Evolutionary conservation across 2,797 vertebrate genomes (phyloP), one percentile per base, ranked within the genome.

Genomic region (Hapalemur alaotrensis): DNA sequence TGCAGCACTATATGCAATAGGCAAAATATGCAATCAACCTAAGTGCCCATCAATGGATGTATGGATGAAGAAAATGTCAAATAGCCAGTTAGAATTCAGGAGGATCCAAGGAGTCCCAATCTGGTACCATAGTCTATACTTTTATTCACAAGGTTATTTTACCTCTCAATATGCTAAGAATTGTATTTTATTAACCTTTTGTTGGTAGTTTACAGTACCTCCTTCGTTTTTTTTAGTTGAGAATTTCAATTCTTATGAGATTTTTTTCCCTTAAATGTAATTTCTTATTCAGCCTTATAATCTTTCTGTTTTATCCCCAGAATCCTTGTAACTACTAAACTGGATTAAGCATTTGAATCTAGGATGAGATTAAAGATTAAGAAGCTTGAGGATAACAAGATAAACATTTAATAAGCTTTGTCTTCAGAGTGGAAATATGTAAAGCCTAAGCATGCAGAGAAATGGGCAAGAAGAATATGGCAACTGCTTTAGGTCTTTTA

Each of bases 311-410:
- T 84, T 97, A 89, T 97, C 85, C 79, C 98, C 70, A 61, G 70
- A 94, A 96, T 96, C 59, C 79, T 95, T 97, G 89, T 97, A 97
- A 70, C 76, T 95, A 61, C 63, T 95, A 95, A 98, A 97, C 79
- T 98, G 85, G 81, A 95, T 98, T 98, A 97, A 97, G 43, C 17
- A 93, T 69, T 92, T 94, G 38, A 97, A 97, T 98, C 86, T 54
- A 93, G 84, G 82, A 96, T 98, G 43, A 97, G 93, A 98, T 97
- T 97, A 97, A 98, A 98, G 97, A 97, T 95, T 96, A 98, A 98
- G 96, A 90, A 91, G 28, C 81, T 98, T 95, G 63, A 95, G 69
- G 92, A 92, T 97, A 75, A 70, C 96, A 97, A 97, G 70, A 88
- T 93, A 97, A 98, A 67, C 73, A 93, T 96, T 91, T 63, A 95